phyloP scores from a whole-genome alignment of 2,888 invertebrate species.

The Eupeodes luniger region DNA sequence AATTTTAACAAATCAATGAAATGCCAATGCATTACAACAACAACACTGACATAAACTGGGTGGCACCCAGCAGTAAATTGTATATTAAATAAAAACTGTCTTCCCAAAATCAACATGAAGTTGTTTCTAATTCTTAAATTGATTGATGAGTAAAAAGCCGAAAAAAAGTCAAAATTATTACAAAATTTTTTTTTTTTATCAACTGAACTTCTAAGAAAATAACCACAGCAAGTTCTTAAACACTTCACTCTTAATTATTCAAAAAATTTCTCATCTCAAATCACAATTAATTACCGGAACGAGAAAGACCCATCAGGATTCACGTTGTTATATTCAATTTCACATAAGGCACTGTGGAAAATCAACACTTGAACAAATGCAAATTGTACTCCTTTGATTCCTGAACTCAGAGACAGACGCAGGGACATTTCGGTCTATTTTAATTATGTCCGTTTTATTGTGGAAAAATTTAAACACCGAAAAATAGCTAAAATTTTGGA shows the following conservation, averaged over 20 bases:
- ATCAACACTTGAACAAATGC: conserved; percentile 39
- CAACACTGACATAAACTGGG: no score
- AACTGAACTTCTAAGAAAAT: background rate
- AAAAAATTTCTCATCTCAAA: background rate
- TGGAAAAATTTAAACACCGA: background rate
- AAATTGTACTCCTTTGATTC: conserved; percentile 33
- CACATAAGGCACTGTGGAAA: conserved; percentile 75
- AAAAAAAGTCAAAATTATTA: no score
- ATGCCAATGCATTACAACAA: no score
- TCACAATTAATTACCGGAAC: conserved; percentile 86
- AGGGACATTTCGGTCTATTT: conserved; percentile 24
- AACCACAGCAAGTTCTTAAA: background rate
- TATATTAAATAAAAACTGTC: no score
- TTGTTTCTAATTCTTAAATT: no score
- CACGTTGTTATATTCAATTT: conserved; percentile 87
- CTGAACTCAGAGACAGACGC: background rate
- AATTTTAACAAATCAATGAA: no score
- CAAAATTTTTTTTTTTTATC: no score
- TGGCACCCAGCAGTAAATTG: no score
- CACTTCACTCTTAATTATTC: background rate
- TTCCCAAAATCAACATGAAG: no score
- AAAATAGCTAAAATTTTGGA: background rate
- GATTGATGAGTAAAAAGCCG: no score
- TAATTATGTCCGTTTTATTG: background rate
- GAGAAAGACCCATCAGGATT: conserved; percentile 90